These are phyloP conservation scores for Calonectris borealis DNA, from an alignment of 2,113 vertebrate genomes.

Conservation along the genomic window DNA sequence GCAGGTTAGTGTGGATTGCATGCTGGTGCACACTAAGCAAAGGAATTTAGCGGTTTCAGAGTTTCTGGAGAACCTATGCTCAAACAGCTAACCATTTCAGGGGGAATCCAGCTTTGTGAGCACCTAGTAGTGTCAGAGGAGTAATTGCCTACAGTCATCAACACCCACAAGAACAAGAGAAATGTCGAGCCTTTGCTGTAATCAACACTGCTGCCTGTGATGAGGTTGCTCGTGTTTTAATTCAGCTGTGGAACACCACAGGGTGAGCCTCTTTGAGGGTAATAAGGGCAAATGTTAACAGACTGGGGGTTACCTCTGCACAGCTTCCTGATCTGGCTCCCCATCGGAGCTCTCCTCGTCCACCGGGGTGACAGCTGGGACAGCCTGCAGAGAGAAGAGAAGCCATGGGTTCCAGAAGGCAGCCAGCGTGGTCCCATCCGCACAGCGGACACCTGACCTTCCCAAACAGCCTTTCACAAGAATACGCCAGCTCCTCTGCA, in stretches of 20 bases:
- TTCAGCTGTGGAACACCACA: not conserved
- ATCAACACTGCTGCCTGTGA: not conserved
- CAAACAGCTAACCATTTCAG: not conserved
- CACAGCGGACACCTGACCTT: not conserved
- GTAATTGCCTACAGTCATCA: not conserved
- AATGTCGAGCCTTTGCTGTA: not conserved
- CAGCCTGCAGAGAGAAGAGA: slow-evolving; percentile 74
- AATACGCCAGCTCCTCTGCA: not conserved
- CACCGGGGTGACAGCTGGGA: slow-evolving; percentile 93
- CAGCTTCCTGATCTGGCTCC: slow-evolving; percentile 96
- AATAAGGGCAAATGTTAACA: slow-evolving; percentile 49
- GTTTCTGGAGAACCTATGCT: slow-evolving; percentile 20
- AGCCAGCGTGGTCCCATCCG: fast-evolving
- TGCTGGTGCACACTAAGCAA: slow-evolving; percentile 51
- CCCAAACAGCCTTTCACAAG: not conserved
- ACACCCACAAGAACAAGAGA: not conserved
- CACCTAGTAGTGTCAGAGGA: not conserved
- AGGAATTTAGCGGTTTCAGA: slow-evolving; percentile 16
- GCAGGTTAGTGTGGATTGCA: slow-evolving; percentile 58
- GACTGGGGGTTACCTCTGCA: slow-evolving; percentile 90
- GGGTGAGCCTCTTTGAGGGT: slow-evolving; percentile 46
- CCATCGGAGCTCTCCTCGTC: slow-evolving; percentile 97
- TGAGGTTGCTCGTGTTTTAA: not conserved
- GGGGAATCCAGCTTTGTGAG: not conserved
- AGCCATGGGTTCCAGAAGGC: not conserved